phyloP scores from a whole-genome alignment of 2,888 invertebrate species.

The Agrotis ipsilon region DNA sequence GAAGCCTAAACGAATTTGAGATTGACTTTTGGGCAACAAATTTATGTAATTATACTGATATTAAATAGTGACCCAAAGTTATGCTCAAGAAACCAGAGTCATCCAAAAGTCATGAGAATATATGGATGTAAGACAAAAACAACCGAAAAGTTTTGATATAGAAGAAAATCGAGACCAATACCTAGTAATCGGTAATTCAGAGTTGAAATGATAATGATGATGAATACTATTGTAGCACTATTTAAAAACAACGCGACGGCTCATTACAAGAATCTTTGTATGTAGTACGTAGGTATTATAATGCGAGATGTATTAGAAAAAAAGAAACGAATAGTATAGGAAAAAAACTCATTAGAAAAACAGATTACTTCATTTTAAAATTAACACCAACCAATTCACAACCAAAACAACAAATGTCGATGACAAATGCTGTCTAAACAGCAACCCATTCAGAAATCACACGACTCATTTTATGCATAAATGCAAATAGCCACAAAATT shows the following conservation, averaged over 20 bases:
- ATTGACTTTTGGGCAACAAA: too few relatives aligned
- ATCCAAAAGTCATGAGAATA: too few relatives aligned
- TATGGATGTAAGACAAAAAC: too few relatives aligned
- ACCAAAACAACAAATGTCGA: neutral
- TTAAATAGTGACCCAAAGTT: too few relatives aligned
- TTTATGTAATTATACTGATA: too few relatives aligned
- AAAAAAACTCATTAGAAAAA: neutral
- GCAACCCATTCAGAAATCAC: slow-evolving; percentile 2
- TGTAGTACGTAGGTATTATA: too few relatives aligned
- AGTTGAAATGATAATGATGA: too few relatives aligned
- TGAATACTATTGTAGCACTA: neutral
- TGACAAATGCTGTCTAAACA: neutral
- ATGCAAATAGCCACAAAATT: slow-evolving; percentile 46
- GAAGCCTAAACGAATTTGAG: neutral
- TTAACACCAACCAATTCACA: neutral
- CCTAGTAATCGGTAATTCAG: too few relatives aligned
- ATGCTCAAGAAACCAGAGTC: too few relatives aligned
- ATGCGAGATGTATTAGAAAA: neutral
- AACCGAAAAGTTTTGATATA: too few relatives aligned
- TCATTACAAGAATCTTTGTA: too few relatives aligned
- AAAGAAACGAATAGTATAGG: neutral
- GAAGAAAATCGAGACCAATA: too few relatives aligned
- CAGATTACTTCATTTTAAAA: neutral
- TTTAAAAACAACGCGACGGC: neutral
- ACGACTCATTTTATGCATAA: slow-evolving; percentile 13